A percentile compares a stretch with the other conserved stretches of the same genome.
Conservation (phyloP, 2,113 vertebrate species). For the Gobius niger region DNA sequence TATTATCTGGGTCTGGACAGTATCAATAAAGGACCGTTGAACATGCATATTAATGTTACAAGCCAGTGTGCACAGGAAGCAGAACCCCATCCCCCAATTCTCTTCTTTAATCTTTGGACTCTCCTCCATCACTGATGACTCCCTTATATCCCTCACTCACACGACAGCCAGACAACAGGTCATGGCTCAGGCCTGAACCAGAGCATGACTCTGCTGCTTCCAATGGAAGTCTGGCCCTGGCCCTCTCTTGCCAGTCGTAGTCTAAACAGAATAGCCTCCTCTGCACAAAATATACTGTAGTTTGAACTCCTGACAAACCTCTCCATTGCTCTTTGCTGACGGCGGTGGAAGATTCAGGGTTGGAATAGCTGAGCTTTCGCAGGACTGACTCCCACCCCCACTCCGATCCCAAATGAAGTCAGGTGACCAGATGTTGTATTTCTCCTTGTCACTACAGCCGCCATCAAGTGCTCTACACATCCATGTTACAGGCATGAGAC, state of each 20-base stretch:
- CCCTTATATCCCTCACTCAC: constrained; percentile 49
- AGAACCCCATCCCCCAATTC: constrained; percentile 63
- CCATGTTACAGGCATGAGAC: constrained; percentile 49
- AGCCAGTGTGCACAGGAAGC: constrained; percentile 32
- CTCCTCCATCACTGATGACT: constrained; percentile 56
- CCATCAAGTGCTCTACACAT: constrained; percentile 65
- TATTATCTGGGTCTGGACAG: constrained; percentile 2
- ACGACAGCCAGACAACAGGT: constrained; percentile 63
- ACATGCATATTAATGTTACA: constrained; percentile 29
- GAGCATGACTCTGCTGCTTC: constrained; percentile 53
- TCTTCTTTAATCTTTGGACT: constrained; percentile 45
- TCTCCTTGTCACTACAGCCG: constrained; percentile 68
- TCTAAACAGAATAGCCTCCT: constrained; percentile 23
- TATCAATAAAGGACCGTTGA: constrained; percentile 21
- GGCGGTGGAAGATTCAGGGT: constrained; percentile 53
- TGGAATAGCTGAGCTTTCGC: constrained; percentile 57
- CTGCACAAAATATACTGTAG: constrained; percentile 14
- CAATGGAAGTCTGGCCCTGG: constrained; percentile 22
- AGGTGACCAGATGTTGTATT: constrained; percentile 78
- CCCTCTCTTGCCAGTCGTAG: not conserved
- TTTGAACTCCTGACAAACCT: constrained; percentile 14
- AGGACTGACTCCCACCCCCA: constrained; percentile 64
- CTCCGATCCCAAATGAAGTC: constrained; percentile 67
- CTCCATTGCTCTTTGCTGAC: constrained; percentile 34
- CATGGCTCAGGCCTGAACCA: constrained; percentile 45